Percentiles rank a stretch among this genome's conserved stretches.
Conservation (phyloP, 2,888 invertebrate species). For the Heliothis peltigera region DNA sequence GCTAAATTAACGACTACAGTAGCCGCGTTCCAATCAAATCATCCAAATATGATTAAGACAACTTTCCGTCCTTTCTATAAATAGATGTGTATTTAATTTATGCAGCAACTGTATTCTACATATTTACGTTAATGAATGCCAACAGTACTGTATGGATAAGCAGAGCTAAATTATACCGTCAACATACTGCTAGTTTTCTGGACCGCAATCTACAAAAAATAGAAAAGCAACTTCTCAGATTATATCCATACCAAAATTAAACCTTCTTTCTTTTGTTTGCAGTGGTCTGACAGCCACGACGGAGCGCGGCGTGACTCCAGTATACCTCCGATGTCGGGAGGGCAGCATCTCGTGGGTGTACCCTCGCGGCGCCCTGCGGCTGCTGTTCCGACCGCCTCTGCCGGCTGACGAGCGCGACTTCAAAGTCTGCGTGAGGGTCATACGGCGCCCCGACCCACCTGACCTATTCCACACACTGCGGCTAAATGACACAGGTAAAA, state of each 20-base stretch:
- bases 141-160: background rate
- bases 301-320: constrained; percentile 93
- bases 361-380: constrained; percentile 93
- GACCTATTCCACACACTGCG: constrained; percentile 87
- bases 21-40: constrained; percentile 76
- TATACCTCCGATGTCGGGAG: constrained; percentile 93
- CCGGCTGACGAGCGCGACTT: constrained; percentile 91
- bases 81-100: constrained; percentile 40
- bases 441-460: constrained; percentile 88
- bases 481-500: constrained; percentile 79
- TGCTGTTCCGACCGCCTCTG: constrained; percentile 91
- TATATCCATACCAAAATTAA: constrained; percentile 9
- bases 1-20: constrained; percentile 73
- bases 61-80: constrained; percentile 62
- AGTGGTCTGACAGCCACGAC: constrained; percentile 89
- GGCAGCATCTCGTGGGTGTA: constrained; percentile 94
- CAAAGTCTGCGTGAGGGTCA: constrained; percentile 92
- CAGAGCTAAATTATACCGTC: background rate
- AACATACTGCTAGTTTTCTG: too few relatives aligned
- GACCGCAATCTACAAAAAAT: background rate
- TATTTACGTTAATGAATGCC: background rate
- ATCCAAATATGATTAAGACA: constrained; percentile 77
- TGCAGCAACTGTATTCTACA: constrained; percentile 3
- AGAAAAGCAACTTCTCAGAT: too few relatives aligned
- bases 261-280: constrained; percentile 70